These are phyloP conservation scores for Callyntrura guangdongensis DNA, from an alignment of 2,888 invertebrate species.

Conservation along the genomic window DNA sequence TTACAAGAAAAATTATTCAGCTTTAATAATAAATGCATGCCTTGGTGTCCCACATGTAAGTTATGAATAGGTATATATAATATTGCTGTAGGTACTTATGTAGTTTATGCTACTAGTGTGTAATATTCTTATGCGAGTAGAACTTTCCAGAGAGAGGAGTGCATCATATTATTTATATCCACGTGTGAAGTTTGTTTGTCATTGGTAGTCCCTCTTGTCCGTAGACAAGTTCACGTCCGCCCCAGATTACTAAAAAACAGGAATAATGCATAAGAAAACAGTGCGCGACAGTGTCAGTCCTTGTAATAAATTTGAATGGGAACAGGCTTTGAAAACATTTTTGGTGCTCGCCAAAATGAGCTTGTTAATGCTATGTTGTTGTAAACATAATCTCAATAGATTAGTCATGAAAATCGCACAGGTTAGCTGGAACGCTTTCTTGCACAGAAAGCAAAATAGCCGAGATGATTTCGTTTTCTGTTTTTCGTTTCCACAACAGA, in stretches of 20 bases:
- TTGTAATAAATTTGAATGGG: neutral
- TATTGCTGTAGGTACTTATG: neutral
- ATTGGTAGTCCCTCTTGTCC: neutral
- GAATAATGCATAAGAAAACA: neutral
- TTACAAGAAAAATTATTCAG: neutral
- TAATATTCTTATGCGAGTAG: no score
- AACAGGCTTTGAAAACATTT: neutral
- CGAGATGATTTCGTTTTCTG: no score
- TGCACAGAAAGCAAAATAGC: no score
- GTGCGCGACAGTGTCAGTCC: neutral
- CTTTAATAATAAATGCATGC: no score
- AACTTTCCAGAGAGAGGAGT: neutral
- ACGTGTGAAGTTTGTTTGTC: neutral
- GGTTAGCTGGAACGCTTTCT: no score
- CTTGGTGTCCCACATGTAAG: no score
- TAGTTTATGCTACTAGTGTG: neutral
- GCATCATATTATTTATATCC: neutral
- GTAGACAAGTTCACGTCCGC: neutral
- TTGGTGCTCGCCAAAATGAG: slow-evolving; percentile 2
- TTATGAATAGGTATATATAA: neutral
- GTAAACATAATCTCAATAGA: no score
- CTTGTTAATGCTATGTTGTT: no score
- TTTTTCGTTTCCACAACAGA: no score
- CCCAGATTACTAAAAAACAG: slow-evolving; percentile 3
- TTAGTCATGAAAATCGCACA: no score